phyloP scores from a whole-genome alignment of 2,113 vertebrate species.

The Zeus faber region DNA sequence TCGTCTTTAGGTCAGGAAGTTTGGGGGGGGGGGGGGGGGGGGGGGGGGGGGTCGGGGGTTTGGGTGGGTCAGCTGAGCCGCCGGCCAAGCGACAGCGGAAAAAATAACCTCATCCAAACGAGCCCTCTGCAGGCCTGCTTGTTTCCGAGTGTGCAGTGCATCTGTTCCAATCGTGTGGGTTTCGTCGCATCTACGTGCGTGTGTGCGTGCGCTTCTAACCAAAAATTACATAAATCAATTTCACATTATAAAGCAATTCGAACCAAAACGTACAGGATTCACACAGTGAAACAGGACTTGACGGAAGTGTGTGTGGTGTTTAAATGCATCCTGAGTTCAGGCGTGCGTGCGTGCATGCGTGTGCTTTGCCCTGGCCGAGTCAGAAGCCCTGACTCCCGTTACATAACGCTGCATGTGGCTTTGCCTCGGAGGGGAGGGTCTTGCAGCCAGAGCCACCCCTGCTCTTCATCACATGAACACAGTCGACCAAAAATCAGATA shows the following conservation, averaged over 20 bases:
- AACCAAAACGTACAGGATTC: constrained; percentile 20
- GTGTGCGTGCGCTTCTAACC: too few species aligned
- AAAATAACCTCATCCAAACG: too few species aligned
- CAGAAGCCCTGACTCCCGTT: constrained; percentile 54
- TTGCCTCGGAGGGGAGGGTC: constrained; percentile 4
- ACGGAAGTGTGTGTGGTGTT: constrained; percentile 19
- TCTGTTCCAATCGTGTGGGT: too few species aligned
- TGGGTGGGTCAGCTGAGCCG: constrained; percentile 43
- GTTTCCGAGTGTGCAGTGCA: too few species aligned
- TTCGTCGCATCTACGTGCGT: too few species aligned
- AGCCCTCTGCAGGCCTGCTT: too few species aligned
- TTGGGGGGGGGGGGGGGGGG: too few species aligned
- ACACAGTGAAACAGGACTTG: background rate
- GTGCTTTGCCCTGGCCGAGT: constrained; percentile 37
- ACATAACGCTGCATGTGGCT: constrained; percentile 51
- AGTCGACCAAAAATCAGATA: constrained; percentile 39
- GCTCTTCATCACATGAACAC: constrained; percentile 40
- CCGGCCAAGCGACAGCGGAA: constrained; percentile 46
- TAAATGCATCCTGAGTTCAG: constrained; percentile 28
- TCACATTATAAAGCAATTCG: background rate
- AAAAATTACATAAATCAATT: too few species aligned
- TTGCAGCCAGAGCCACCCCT: constrained; percentile 31
- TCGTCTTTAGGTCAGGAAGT: constrained; percentile 22
- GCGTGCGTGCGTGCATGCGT: constrained; percentile 10
- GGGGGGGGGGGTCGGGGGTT: constrained; percentile 8